Evolutionary conservation across 1,140 invertebrate species (phyloP).

Genomic region (Mactra quadrangularis): DNA sequence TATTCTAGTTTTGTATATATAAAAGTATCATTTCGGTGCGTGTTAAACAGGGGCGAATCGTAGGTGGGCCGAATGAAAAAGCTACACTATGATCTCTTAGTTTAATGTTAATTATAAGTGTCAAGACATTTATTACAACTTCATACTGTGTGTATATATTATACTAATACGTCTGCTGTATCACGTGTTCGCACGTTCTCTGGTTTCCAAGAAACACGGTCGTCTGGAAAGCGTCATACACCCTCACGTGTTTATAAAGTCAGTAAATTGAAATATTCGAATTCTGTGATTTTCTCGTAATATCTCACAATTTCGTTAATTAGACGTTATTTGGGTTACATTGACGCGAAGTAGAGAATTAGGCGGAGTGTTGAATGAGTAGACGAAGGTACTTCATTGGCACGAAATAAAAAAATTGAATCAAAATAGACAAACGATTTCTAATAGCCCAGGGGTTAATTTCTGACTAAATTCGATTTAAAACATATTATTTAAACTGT

Average conservation of each 20-base stretch:
- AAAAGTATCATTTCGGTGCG: background rate
- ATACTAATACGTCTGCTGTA: background rate
- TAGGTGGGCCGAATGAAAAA: slow-evolving; percentile 22
- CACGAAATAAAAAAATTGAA: too few relatives aligned
- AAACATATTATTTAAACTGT: too few relatives aligned
- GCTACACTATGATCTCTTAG: background rate
- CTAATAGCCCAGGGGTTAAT: too few relatives aligned
- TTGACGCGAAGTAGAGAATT: too few relatives aligned
- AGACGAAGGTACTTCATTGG: too few relatives aligned
- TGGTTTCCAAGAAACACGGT: background rate
- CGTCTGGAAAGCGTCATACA: slow-evolving; percentile 6
- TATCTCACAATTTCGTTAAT: too few relatives aligned
- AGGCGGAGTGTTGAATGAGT: too few relatives aligned
- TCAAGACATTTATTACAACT: slow-evolving; percentile 49
- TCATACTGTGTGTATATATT: slow-evolving; percentile 40
- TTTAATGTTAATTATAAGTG: slow-evolving; percentile 59
- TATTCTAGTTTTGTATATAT: too few relatives aligned
- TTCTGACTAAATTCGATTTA: too few relatives aligned
- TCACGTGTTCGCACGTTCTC: slow-evolving; percentile 25
- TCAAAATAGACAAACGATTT: too few relatives aligned
- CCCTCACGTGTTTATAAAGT: slow-evolving; percentile 19
- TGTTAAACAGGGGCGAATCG: background rate
- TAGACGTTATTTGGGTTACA: too few relatives aligned
- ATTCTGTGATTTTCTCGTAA: too few relatives aligned
- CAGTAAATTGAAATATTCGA: slow-evolving; percentile 21